Percentiles rank a stretch among this genome's conserved stretches.
These are phyloP conservation scores for Acanthacorydalis orientalis DNA, from an alignment of 2,888 invertebrate genomes.

Conservation along the genomic window DNA sequence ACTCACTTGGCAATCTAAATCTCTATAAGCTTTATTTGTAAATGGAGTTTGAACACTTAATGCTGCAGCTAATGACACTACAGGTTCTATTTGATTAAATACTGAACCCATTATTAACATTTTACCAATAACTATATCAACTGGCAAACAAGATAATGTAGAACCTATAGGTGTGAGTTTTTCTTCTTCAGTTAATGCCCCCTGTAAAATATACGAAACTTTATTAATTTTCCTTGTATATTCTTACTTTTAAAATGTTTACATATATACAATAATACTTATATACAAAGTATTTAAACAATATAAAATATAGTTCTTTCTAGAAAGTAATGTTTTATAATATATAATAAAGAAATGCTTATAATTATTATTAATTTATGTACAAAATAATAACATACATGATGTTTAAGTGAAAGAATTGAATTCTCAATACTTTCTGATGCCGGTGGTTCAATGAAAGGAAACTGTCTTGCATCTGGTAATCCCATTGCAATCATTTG, in stretches of 20 bases:
- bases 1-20: constrained; percentile 62
- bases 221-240: too few relatives aligned
- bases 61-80: constrained; percentile 77
- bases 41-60: constrained; percentile 88
- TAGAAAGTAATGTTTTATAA: too few relatives aligned
- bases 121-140: constrained; percentile 90
- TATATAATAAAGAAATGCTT: too few relatives aligned
- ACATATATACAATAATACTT: neutral
- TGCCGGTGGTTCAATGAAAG: constrained; percentile 88
- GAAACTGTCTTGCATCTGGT: constrained; percentile 78
- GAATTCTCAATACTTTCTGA: constrained; percentile 73
- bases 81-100: constrained; percentile 74
- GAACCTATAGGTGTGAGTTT: constrained; percentile 73
- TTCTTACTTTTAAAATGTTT: too few relatives aligned
- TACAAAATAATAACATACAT: constrained; percentile 32
- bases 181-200: constrained; percentile 63
- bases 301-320: too few relatives aligned
- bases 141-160: constrained; percentile 76
- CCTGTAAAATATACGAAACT: constrained; percentile 29
- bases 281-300: too few relatives aligned
- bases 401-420: constrained; percentile 70
- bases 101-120: constrained; percentile 85
- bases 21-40: constrained; percentile 74
- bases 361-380: too few relatives aligned
- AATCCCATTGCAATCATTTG: constrained; percentile 91